Conservation (phyloP, 2,113 vertebrate genomes). For the Hippocampus mohnikei region DNA sequence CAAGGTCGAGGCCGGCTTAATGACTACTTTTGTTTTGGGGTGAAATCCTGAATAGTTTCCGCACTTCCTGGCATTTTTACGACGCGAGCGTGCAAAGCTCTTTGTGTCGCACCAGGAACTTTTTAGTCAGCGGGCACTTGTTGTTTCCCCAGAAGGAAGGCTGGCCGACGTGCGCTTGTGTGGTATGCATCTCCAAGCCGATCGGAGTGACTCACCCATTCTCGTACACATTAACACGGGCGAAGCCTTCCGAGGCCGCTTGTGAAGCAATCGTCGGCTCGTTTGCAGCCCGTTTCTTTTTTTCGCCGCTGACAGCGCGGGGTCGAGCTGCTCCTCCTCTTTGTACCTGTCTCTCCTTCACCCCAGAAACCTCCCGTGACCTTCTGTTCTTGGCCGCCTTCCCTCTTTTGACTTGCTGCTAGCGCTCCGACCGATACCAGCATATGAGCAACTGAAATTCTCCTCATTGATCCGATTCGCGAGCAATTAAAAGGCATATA, state of each 20-base stretch:
- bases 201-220: slow-evolving; percentile 40
- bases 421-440: too few relatives aligned
- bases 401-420: too few relatives aligned
- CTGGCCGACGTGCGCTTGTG: slow-evolving; percentile 32
- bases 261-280: slow-evolving; percentile 48
- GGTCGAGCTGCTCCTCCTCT: too few relatives aligned
- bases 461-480: too few relatives aligned
- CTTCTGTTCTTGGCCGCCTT: too few relatives aligned
- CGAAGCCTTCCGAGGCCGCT: slow-evolving; percentile 29
- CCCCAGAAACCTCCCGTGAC: too few relatives aligned
- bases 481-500: too few relatives aligned
- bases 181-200: background rate
- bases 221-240: slow-evolving; percentile 48
- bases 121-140: slow-evolving; percentile 36
- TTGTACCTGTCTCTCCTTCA: too few relatives aligned
- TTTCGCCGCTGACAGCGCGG: too few relatives aligned
- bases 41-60: slow-evolving; percentile 19
- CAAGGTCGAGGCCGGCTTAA: slow-evolving; percentile 52
- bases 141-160: slow-evolving; percentile 51
- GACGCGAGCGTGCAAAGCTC: slow-evolving; percentile 3
- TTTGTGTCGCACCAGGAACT: slow-evolving; percentile 35
- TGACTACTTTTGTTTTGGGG: slow-evolving; percentile 40
- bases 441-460: too few relatives aligned
- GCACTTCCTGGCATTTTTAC: slow-evolving; percentile 19
- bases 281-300: slow-evolving; percentile 31